Evolutionary conservation across 2,797 vertebrate species (phyloP).

Genomic region (Amblyopsis hoosieri): DNA sequence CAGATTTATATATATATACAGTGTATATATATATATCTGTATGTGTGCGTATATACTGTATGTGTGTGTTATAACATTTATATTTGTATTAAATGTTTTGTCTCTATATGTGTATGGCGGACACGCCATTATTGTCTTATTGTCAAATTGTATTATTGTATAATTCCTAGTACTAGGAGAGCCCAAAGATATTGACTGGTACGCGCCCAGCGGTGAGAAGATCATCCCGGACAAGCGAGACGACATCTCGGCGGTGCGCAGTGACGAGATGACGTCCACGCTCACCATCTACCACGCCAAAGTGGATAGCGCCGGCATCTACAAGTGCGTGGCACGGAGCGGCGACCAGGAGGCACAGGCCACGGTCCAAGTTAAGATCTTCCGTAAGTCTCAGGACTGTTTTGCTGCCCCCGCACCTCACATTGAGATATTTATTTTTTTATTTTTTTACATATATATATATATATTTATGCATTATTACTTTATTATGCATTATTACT

Average conservation of each 20-base stretch:
- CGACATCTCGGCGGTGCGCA: constrained; percentile 86
- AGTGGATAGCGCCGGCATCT: constrained; percentile 91
- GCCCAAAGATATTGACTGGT: constrained; percentile 94
- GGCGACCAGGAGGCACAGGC: constrained; percentile 87
- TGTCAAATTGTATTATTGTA: not conserved
- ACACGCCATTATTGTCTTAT: no score
- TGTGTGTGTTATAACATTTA: no score
- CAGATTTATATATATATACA: no score
- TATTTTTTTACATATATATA: no score
- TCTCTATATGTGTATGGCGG: no score
- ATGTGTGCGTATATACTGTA: no score
- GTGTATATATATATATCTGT: no score
- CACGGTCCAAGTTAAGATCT: constrained; percentile 93
- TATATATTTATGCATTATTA: no score
- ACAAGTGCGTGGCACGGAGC: constrained; percentile 90
- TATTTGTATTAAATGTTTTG: no score
- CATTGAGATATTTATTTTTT: no score
- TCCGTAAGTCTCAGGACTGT: constrained; percentile 85
- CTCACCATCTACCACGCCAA: constrained; percentile 95
- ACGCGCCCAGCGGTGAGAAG: constrained; percentile 88
- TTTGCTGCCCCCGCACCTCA: not conserved
- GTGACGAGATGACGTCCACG: constrained; percentile 84
- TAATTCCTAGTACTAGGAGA: constrained; percentile 85
- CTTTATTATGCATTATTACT: no score
- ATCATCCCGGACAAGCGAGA: constrained; percentile 85